phyloP scores from a whole-genome alignment of 2,113 vertebrate species.

The Rhineura floridana region DNA sequence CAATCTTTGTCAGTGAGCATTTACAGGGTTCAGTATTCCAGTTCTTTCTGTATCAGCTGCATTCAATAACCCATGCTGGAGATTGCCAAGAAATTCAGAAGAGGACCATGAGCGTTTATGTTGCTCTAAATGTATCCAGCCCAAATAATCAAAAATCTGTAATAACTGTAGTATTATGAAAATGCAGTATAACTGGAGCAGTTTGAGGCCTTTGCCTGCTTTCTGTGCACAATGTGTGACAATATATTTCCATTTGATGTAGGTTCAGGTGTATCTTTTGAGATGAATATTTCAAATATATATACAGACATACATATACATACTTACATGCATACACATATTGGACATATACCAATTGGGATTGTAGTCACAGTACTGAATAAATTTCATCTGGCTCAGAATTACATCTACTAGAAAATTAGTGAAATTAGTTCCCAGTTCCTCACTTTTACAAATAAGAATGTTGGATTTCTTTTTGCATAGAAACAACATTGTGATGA shows the following conservation, averaged over 20 bases:
- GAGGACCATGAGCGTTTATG: background rate
- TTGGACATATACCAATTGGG: background rate
- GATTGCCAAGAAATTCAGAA: background rate
- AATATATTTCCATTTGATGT: background rate
- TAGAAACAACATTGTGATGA: slow-evolving; percentile 23
- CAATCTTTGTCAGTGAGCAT: background rate
- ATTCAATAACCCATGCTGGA: background rate
- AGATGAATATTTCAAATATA: background rate
- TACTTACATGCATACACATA: no score
- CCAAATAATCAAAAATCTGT: background rate
- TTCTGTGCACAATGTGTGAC: background rate
- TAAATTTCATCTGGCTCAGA: slow-evolving; percentile 43
- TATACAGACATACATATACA: background rate
- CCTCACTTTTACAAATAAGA: slow-evolving; percentile 47
- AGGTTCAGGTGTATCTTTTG: background rate
- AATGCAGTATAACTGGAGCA: background rate
- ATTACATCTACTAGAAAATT: slow-evolving; percentile 54
- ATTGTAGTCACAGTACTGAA: slow-evolving; percentile 16
- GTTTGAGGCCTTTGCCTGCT: background rate
- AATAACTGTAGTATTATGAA: background rate
- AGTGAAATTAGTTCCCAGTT: slow-evolving; percentile 61
- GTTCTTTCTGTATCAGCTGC: background rate
- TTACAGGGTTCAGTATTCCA: background rate
- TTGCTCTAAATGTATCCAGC: background rate
- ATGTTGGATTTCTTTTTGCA: slow-evolving; percentile 5